These are phyloP conservation scores for Fistularia tabacaria DNA, from an alignment of 2,797 vertebrate species.

Conservation along the genomic window DNA sequence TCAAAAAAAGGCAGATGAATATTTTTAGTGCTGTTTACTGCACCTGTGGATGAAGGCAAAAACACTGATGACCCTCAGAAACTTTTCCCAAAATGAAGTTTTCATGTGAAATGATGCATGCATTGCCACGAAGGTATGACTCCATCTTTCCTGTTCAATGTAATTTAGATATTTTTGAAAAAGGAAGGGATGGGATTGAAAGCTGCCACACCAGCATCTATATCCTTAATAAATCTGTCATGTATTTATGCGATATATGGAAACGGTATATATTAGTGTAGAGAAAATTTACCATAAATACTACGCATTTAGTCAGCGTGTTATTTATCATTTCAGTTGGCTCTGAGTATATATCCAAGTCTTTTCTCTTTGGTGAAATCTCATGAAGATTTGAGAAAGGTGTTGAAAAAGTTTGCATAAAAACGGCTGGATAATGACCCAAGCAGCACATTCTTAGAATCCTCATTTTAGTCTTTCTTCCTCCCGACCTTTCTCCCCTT, in stretches of 20 bases:
- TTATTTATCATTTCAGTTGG: constrained; percentile 41
- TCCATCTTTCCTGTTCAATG: constrained; percentile 48
- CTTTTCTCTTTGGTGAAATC: constrained; percentile 24
- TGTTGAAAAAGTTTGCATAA: constrained; percentile 41
- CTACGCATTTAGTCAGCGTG: constrained; percentile 33
- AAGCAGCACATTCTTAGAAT: constrained; percentile 47
- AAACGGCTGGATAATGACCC: constrained; percentile 45
- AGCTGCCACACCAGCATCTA: constrained; percentile 40
- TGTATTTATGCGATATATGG: constrained; percentile 73
- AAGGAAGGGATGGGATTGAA: constrained; percentile 44
- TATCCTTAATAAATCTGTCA: constrained; percentile 47
- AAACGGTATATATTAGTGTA: constrained; percentile 65
- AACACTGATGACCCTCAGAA: constrained; percentile 37
- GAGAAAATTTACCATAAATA: constrained; percentile 40
- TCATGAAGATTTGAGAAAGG: constrained; percentile 50
- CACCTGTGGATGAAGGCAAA: constrained; percentile 54
- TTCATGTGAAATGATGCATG: constrained; percentile 75
- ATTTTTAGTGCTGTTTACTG: constrained; percentile 55
- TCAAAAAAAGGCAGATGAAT: constrained; percentile 43
- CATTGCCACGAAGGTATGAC: constrained; percentile 50
- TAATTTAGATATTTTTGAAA: constrained; percentile 47
- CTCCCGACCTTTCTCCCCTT: constrained; percentile 26
- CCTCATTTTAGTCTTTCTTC: constrained; percentile 36
- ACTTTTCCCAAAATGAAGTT: constrained; percentile 49
- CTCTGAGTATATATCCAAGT: constrained; percentile 26